These are phyloP conservation scores for Carollia perspicillata DNA, from an alignment of 2,113 vertebrate genomes.

Conservation along the genomic window DNA sequence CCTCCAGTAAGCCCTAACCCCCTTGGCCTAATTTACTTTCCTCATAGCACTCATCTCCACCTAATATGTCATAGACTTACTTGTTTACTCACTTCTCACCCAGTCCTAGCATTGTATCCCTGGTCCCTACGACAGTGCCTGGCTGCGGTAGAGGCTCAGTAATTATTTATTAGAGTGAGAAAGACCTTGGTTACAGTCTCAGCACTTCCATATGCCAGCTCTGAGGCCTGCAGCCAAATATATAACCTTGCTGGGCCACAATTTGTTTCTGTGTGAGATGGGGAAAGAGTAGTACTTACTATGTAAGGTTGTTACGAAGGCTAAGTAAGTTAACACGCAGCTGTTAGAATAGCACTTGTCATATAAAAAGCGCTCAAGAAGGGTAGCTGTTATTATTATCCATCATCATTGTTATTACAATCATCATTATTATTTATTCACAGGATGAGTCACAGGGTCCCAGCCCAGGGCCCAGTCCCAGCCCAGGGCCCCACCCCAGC, in stretches of 20 bases:
- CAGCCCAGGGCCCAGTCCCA: not conserved
- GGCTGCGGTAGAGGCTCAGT: not conserved
- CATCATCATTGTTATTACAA: not conserved
- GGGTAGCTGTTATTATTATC: not conserved
- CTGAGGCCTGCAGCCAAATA: not conserved
- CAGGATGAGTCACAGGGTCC: slow-evolving; percentile 41
- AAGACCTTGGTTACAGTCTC: not conserved
- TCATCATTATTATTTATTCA: slow-evolving; percentile 17
- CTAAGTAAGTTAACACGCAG: not conserved
- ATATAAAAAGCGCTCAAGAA: not conserved
- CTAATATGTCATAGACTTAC: not conserved
- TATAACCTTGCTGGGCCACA: not conserved
- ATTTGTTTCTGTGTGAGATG: not conserved
- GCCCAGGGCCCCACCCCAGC: not conserved
- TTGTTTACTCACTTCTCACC: not conserved
- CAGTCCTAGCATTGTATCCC: not conserved
- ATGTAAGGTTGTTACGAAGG: not conserved
- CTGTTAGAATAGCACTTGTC: not conserved
- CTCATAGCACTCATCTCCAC: not conserved
- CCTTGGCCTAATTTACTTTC: not conserved
- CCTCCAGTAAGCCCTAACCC: not conserved
- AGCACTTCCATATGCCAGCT: not conserved
- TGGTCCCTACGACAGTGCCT: not conserved
- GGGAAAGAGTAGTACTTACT: not conserved
- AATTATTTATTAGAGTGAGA: not conserved